A percentile compares a stretch with the other conserved stretches of the same genome.
Evolutionary conservation across 2,797 vertebrate genomes (phyloP).

Genomic region (Ptychadena robeensis): DNA sequence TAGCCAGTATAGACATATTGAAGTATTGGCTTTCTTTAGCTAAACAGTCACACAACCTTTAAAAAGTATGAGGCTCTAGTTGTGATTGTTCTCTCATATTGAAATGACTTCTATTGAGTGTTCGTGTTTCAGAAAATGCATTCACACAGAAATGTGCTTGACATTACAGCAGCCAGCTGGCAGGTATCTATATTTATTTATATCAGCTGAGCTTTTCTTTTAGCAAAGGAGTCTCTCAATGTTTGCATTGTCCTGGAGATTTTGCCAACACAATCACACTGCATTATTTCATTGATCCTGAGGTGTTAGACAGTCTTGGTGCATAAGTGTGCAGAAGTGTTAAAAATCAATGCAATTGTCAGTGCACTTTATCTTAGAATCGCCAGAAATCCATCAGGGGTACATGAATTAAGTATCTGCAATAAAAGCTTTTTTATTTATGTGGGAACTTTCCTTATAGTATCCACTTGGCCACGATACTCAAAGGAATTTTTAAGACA

Average conservation of each 20-base stretch:
- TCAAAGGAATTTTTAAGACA: too few species aligned
- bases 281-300: neutral
- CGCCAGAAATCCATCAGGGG: neutral
- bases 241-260: neutral
- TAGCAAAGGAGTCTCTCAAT: slow-evolving; percentile 1
- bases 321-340: neutral
- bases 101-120: slow-evolving; percentile 1
- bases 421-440: too few species aligned
- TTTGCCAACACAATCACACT: neutral
- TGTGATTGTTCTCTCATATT: neutral
- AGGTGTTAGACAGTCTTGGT: neutral
- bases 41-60: neutral
- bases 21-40: neutral
- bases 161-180: slow-evolving; percentile 5
- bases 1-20: too few species aligned
- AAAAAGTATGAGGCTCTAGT: slow-evolving; percentile 2
- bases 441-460: too few species aligned
- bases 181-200: slow-evolving; percentile 14
- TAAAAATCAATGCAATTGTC: neutral
- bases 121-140: neutral
- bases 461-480: too few species aligned
- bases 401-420: too few species aligned
- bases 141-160: neutral
- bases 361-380: neutral
- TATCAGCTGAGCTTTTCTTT: slow-evolving; percentile 22